A percentile compares a stretch with the other conserved stretches of the same genome.
Evolutionary conservation across 2,797 vertebrate genomes (phyloP).

Genomic region (Nyctalus aviator): DNA sequence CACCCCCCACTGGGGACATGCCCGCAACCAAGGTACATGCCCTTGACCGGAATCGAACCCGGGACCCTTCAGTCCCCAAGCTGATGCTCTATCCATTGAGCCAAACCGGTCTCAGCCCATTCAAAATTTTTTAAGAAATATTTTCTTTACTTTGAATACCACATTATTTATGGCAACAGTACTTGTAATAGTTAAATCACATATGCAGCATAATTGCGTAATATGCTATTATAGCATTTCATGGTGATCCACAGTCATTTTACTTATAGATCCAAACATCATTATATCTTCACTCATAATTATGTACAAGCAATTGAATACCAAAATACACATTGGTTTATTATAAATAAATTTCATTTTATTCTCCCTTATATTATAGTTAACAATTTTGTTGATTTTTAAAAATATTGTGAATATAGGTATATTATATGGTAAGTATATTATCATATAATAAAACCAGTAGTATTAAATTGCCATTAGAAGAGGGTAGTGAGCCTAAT

Average conservation of each 20-base stretch:
- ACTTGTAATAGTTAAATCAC: neutral
- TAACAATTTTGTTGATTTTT: neutral
- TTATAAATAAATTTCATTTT: neutral
- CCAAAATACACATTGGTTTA: neutral
- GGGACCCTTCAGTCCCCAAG: no score
- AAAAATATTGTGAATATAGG: neutral
- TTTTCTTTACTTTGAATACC: neutral
- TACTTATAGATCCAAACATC: neutral
- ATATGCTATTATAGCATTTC: neutral
- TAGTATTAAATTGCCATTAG: neutral
- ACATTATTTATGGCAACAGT: neutral
- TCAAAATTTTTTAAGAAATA: neutral
- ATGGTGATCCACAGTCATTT: neutral
- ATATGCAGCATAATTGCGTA: neutral
- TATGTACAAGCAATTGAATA: neutral
- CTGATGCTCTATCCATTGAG: no score
- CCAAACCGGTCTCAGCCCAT: no score
- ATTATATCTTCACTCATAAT: neutral
- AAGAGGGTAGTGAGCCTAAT: neutral
- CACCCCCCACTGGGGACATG: no score
- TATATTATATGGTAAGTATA: no score
- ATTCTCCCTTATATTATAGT: neutral
- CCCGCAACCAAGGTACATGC: no score
- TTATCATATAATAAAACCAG: neutral
- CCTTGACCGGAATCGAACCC: no score